Evolutionary conservation across 1,140 invertebrate species (phyloP), one percentile per base, ranked within the genome.

Genomic region (Bombus fervidus): DNA sequence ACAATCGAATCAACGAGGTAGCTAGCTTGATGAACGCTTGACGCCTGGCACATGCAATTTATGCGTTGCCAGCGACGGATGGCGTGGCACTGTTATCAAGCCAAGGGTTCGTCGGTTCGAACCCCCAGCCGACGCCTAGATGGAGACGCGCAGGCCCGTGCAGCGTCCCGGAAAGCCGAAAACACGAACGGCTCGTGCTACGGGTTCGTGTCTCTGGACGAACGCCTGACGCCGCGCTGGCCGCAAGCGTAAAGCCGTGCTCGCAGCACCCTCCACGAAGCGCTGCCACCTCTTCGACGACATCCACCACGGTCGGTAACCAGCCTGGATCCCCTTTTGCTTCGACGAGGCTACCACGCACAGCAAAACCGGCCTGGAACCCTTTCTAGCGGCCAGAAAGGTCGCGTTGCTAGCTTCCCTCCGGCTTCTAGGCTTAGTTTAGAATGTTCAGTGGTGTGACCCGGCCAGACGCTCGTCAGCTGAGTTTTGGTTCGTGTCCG

Each of bases 91-190:
- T 93, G 93, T 85, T 74, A 81, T 41, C 74, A 53, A 89, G 75
- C 86, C 59, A 71, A 86, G 87, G 76, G 75, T 84, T 78, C 41
- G 82, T 43, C 73, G 68, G 79, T 57, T 71, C 69, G 57, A 79
- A 87, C 86, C 88, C 88, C 85, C 89, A 90, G 93, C 92, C 93
- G 92, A 93, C 92, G 93, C 93, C 93, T 93, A 93, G 66, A 71
- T 62, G 28, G 39, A 69, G 62, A 6, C 81, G 93, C 93, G 93
- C 93, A 92, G 57, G 81, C 89, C 78, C 92, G 85, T 43, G 76
- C 57, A n/a, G 59, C 83, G 72, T 83, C 86, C 90, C 87, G 86
- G 85, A 91, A 89, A 79, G 37, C 72, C 85, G 75, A 83, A 86
- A 75, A 80, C 86, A 82, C 79, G 75, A 66, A 59, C 76, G 69